Base-by-base conservation (phyloP, 2,797 vertebrate genomes). In the Cyprinodon diabolis region DNA sequence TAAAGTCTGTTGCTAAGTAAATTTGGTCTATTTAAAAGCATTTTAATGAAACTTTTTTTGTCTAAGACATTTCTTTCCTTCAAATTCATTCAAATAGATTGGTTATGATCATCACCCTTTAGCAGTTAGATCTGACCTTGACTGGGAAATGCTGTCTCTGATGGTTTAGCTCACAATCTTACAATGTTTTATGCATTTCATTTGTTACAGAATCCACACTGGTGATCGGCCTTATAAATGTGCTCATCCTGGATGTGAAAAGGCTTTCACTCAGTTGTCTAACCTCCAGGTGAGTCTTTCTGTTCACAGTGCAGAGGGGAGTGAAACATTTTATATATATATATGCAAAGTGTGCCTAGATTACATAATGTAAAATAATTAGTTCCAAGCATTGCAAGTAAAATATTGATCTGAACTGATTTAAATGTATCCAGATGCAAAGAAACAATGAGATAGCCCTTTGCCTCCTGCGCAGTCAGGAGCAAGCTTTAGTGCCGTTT, bases 171-270 rank as follows among this genome's bases (percentile, higher is more conserved):
- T 66, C 21, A 11, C 21, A 49, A 23, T 62, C 55, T 60, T 43
- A 4, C 21, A 52, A 67, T 35, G 4, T 52, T 21, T 58, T 40
- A 43, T 51, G 69, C 49, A 5, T 71, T 40, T 58, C 60, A 76
- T 60, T 75, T 17, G 0, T 77, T 85, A 62, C 93, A 99, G 98
- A 97, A 99, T 99, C 93, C 98, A 99, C 92, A 99, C 98, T 10
- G 98, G 98, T 0, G 98, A 99, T 90, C 93, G 98, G 93, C 98
- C 98, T 71, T 99, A 99, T 93, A 99, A 99, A 95, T 99, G 98
- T 92, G 97, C 96, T 51, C 97, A 99, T 69, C 97, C 97, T 0
- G 97, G 96, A 92, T 99, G 98, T 62, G 98, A 99, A 95, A 99
- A 99, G 94, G 97, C 98, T 84, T 99, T 99, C 88, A 99, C 98